These are phyloP conservation scores for Drosophila mayri DNA, from an alignment of 1,140 invertebrate genomes.

Conservation along the genomic window DNA sequence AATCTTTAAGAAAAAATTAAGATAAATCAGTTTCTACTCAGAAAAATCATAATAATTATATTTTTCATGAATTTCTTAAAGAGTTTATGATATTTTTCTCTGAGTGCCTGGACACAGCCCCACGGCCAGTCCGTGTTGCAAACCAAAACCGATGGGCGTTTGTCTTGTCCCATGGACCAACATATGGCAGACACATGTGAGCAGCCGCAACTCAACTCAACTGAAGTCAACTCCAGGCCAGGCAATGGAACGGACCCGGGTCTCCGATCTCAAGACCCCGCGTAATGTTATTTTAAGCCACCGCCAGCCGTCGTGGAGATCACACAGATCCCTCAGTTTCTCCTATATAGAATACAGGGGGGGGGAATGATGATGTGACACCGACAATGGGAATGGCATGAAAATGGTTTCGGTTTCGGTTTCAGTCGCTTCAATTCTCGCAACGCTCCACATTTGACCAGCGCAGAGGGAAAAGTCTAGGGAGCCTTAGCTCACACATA, in stretches of 20 bases:
- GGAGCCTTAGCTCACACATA: slow-evolving; percentile 22
- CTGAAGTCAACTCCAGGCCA: background rate
- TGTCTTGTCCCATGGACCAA: slow-evolving; percentile 74
- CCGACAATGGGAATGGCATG: slow-evolving; percentile 21
- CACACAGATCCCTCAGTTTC: slow-evolving; percentile 9
- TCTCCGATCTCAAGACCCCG: slow-evolving; percentile 35
- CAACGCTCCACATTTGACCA: slow-evolving; percentile 48
- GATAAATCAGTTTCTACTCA: no score
- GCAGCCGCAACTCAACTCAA: slow-evolving; percentile 38
- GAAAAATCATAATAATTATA: no score
- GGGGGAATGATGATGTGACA: slow-evolving; percentile 14
- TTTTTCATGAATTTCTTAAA: background rate
- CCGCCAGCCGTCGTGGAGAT: slow-evolving; percentile 24
- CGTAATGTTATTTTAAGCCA: slow-evolving; percentile 62
- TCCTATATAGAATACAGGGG: no score
- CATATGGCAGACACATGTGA: slow-evolving; percentile 76
- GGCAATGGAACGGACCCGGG: slow-evolving; percentile 34
- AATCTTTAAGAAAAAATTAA: no score
- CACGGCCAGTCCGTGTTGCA: slow-evolving; percentile 58
- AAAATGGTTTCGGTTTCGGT: slow-evolving; percentile 31
- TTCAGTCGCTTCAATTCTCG: slow-evolving; percentile 13
- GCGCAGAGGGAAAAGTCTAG: slow-evolving; percentile 22
- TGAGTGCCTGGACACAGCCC: slow-evolving; percentile 29
- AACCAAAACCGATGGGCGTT: slow-evolving; percentile 56
- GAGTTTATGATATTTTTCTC: background rate